phyloP scores from a whole-genome alignment of 2,797 vertebrate genomes.

The Scolopax rusticola region DNA sequence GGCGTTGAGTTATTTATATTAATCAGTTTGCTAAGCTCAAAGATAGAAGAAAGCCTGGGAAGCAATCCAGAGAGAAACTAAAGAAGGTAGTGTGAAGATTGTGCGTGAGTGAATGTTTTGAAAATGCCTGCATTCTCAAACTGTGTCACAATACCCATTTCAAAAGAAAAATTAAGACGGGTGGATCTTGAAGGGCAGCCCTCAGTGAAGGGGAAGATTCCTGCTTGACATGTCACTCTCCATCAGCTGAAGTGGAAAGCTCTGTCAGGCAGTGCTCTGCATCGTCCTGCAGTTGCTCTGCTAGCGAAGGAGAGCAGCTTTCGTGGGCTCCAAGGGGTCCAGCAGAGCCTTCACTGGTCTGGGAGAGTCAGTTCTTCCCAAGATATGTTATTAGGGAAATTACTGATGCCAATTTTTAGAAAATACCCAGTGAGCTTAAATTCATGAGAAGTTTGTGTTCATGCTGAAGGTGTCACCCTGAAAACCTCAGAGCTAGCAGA shows the following conservation, averaged over 20 bases:
- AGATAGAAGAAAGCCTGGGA: slow-evolving; percentile 50
- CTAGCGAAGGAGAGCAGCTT: neutral
- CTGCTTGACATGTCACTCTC: neutral
- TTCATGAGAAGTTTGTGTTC: neutral
- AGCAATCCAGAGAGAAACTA: neutral
- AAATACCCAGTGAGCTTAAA: neutral
- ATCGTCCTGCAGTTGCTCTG: neutral
- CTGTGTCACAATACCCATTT: neutral
- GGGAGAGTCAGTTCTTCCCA: neutral
- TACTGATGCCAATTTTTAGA: neutral
- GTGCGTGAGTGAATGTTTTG: neutral
- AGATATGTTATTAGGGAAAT: neutral
- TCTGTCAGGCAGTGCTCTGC: neutral
- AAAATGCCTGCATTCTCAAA: neutral
- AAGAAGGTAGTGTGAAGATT: neutral
- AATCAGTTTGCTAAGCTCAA: slow-evolving; percentile 30
- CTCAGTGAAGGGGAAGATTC: neutral
- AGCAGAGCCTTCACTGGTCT: neutral
- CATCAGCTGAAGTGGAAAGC: neutral
- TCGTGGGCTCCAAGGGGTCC: neutral
- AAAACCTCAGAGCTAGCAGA: neutral
- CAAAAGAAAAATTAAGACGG: neutral
- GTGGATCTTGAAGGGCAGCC: neutral
- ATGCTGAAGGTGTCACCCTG: neutral
- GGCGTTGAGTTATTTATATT: slow-evolving; percentile 25